These are phyloP conservation scores for Procambarus virginalis DNA, from an alignment of 1,140 invertebrate species.

Conservation along the genomic window DNA sequence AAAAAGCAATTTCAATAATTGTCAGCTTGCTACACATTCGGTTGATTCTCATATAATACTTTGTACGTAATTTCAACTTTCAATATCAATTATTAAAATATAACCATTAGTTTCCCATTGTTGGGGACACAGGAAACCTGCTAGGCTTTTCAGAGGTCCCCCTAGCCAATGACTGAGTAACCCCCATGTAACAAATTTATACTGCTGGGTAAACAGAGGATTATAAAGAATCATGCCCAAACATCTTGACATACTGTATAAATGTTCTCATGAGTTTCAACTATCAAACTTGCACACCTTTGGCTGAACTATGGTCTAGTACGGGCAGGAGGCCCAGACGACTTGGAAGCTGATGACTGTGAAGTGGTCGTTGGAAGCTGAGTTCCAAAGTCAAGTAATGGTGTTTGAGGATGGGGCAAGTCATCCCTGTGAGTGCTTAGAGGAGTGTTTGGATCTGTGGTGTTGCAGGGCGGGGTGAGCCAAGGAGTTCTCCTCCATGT, in stretches of 20 bases:
- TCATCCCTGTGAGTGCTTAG: slow-evolving; percentile 32
- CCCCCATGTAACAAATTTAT: too few relatives aligned
- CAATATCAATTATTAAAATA: too few relatives aligned
- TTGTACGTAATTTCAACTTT: too few relatives aligned
- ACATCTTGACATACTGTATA: not conserved
- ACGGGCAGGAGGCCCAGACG: not conserved
- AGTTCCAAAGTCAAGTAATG: slow-evolving; percentile 35
- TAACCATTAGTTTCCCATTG: too few relatives aligned
- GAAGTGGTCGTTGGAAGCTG: slow-evolving; percentile 9
- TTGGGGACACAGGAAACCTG: too few relatives aligned
- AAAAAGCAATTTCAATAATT: too few relatives aligned
- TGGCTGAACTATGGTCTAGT: not conserved
- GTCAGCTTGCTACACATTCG: too few relatives aligned
- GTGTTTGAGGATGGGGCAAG: slow-evolving; percentile 10
- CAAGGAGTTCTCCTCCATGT: not conserved
- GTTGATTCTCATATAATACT: too few relatives aligned
- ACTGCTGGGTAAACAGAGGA: too few relatives aligned
- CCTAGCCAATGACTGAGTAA: too few relatives aligned
- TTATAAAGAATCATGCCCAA: too few relatives aligned
- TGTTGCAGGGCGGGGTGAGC: slow-evolving; percentile 34
- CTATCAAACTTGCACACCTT: not conserved
- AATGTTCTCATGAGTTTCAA: not conserved
- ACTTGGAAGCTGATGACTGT: not conserved
- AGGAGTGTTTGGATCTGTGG: slow-evolving; percentile 58
- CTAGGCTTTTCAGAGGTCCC: too few relatives aligned